Conservation (phyloP, 1,140 invertebrate species). For the Luehdorfia chinensis region DNA sequence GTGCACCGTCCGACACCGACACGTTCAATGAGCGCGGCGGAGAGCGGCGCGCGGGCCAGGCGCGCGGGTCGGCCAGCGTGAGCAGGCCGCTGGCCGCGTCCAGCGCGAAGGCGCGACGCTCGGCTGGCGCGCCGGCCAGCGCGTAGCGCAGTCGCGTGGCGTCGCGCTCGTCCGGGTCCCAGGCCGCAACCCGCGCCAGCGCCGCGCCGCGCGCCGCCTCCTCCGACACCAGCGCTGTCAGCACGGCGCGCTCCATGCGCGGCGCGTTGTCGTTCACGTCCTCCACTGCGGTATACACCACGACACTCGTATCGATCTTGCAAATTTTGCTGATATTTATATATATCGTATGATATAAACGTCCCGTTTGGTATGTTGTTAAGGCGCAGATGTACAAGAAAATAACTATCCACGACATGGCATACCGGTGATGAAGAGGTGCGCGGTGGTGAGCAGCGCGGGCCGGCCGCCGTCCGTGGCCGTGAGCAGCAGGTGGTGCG, state of each 20-base stretch:
- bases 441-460: conserved; percentile 85
- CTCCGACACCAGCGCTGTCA: conserved; percentile 85
- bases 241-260: conserved; percentile 86
- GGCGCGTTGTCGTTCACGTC: conserved; percentile 94
- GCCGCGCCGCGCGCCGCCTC: conserved; percentile 90
- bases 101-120: conserved; percentile 88
- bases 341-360: no score
- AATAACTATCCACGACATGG: no score
- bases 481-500: conserved; percentile 88
- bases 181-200: conserved; percentile 90
- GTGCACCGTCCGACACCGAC: conserved; percentile 94
- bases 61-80: conserved; percentile 79
- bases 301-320: no score
- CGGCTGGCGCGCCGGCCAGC: conserved; percentile 90
- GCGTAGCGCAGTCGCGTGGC: conserved; percentile 86
- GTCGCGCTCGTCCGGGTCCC: conserved; percentile 91
- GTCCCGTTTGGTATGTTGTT: no score
- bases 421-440: conserved; percentile 87
- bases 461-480: conserved; percentile 90
- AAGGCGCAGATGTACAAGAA: no score
- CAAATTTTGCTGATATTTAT: no score
- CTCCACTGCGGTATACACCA: conserved; percentile 77
- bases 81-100: conserved; percentile 80
- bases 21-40: conserved; percentile 82
- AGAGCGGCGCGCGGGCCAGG: conserved; percentile 63